phyloP scores from a whole-genome alignment of 2,888 invertebrate genomes.

The Drosophila percnosoma region DNA sequence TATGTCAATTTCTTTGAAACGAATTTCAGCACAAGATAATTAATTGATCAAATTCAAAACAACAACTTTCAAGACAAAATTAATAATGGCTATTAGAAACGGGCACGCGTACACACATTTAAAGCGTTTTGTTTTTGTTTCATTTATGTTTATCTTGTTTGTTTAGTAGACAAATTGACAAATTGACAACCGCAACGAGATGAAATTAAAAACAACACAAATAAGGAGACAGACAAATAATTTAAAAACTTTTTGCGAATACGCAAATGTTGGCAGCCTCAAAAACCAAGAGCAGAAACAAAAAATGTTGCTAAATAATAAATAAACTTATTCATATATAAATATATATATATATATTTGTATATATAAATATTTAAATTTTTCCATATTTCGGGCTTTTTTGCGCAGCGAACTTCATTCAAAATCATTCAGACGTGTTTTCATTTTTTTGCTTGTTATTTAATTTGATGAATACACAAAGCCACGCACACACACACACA shows the following conservation, averaged over 20 bases:
- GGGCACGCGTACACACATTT: constrained; percentile 62
- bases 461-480: constrained; percentile 33
- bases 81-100: constrained; percentile 53
- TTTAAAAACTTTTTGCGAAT: constrained; percentile 26
- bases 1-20: constrained; percentile 17
- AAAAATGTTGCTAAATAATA: constrained; percentile 43
- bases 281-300: constrained; percentile 43
- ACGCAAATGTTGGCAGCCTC: constrained; percentile 54
- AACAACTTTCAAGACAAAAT: constrained; percentile 64
- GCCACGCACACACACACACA: constrained; percentile 6
- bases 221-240: constrained; percentile 45
- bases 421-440: constrained; percentile 55
- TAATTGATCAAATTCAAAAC: constrained; percentile 48
- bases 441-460: constrained; percentile 42
- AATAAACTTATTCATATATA: constrained; percentile 16
- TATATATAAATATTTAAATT: neutral
- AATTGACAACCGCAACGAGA: constrained; percentile 48
- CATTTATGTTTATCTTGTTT: constrained; percentile 7
- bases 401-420: constrained; percentile 23
- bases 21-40: constrained; percentile 43
- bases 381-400: neutral
- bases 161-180: constrained; percentile 42
- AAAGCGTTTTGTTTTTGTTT: constrained; percentile 61
- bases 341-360: neutral
- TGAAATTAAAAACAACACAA: constrained; percentile 25